Percentiles rank a stretch among this genome's conserved stretches.
phyloP scores from a whole-genome alignment of 2,113 vertebrate species.

The Propithecus coquereli region DNA sequence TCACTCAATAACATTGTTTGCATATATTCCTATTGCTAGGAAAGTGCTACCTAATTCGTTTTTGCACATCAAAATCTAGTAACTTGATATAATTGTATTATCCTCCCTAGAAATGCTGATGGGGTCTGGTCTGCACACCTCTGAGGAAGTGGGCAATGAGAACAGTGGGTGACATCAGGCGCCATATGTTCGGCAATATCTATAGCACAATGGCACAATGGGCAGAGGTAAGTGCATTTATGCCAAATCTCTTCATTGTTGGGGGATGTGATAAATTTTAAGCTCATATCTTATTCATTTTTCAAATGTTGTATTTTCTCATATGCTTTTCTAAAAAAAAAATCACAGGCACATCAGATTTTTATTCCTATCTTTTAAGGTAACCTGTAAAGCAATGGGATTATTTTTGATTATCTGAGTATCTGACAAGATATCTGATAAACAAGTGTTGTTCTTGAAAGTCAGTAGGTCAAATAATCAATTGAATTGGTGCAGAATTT shows the following conservation, averaged over 20 bases:
- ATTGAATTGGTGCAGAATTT: not conserved
- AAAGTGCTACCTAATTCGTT: constrained; percentile 65
- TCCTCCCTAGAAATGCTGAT: constrained; percentile 46
- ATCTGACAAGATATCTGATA: not conserved
- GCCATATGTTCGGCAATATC: constrained; percentile 36
- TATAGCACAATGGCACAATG: not conserved
- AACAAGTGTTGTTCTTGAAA: not conserved
- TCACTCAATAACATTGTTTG: constrained; percentile 62
- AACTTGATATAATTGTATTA: constrained; percentile 62
- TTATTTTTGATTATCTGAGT: not conserved
- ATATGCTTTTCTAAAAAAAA: not conserved
- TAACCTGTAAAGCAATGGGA: not conserved
- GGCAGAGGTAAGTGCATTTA: constrained; percentile 23
- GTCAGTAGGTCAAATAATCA: not conserved
- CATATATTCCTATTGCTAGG: constrained; percentile 55
- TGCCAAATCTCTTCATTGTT: not conserved
- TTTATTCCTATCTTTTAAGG: not conserved
- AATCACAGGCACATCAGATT: not conserved
- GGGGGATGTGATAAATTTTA: not conserved
- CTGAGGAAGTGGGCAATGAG: not conserved
- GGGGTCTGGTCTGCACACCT: not conserved
- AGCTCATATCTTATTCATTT: constrained; percentile 20
- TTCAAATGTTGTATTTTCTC: not conserved
- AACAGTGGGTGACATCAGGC: constrained; percentile 21
- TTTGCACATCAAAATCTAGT: constrained; percentile 50